Conservation (phyloP, 2,888 invertebrate species). For the Epiperipatus broadwayi region DNA sequence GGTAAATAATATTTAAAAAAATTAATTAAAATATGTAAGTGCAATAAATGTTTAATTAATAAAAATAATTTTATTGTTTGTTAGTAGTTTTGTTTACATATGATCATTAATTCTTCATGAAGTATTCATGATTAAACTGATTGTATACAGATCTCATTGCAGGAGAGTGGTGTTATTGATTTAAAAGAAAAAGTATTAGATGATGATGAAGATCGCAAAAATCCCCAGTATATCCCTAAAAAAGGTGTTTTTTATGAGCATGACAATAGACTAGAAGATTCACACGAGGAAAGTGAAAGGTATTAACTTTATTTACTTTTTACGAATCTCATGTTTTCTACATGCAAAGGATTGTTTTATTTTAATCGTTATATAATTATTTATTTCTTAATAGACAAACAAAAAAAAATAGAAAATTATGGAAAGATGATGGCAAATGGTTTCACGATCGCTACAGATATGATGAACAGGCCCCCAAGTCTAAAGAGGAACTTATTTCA, state of each 20-base stretch:
- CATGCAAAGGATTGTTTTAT: too few relatives aligned
- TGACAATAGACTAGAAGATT: conserved; percentile 59
- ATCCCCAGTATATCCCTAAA: conserved; percentile 92
- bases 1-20: not conserved
- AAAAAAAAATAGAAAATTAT: conserved; percentile 27
- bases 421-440: conserved; percentile 47
- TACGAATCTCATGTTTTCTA: not conserved
- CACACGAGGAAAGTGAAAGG: conserved; percentile 38
- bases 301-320: conserved; percentile 8
- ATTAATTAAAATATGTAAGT: not conserved
- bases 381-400: conserved; percentile 17
- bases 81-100: conserved; percentile 3
- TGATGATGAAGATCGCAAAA: conserved; percentile 79
- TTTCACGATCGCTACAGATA: conserved; percentile 67
- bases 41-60: not conserved
- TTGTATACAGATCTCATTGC: conserved; percentile 8
- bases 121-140: not conserved
- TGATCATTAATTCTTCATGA: not conserved
- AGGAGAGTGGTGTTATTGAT: conserved; percentile 5
- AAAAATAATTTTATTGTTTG: not conserved
- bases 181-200: conserved; percentile 44
- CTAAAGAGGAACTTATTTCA: conserved; percentile 57
- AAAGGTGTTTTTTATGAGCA: conserved; percentile 91
- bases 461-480: conserved; percentile 61
- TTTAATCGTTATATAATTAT: conserved; percentile 12